Evolutionary conservation across 1,140 invertebrate genomes (phyloP).

Genomic region (Megalonaias nervosa): DNA sequence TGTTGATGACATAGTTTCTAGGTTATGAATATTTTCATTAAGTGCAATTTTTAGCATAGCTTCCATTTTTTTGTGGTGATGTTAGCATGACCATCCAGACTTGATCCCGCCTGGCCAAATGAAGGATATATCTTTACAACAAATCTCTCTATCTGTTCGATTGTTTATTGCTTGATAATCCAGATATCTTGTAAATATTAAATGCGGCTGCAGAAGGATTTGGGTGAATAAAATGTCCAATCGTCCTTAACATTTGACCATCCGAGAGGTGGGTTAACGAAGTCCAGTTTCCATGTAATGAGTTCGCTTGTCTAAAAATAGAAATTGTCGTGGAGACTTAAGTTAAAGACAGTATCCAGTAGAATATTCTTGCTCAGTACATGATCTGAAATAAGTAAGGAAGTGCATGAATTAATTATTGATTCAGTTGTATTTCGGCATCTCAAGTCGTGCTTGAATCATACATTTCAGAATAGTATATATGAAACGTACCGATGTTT

Average conservation of each 20-base stretch:
- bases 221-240: slow-evolving; percentile 16
- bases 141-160: slow-evolving; percentile 22
- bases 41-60: slow-evolving; percentile 42
- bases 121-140: slow-evolving; percentile 36
- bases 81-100: slow-evolving; percentile 24
- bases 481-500: too few relatives aligned
- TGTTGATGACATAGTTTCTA: slow-evolving; percentile 37
- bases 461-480: too few relatives aligned
- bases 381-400: slow-evolving; percentile 22
- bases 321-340: slow-evolving; percentile 16
- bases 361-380: slow-evolving; percentile 32
- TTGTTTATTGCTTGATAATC: slow-evolving; percentile 15
- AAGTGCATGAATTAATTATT: too few relatives aligned
- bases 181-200: slow-evolving; percentile 16
- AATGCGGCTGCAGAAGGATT: slow-evolving; percentile 15
- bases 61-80: slow-evolving; percentile 33
- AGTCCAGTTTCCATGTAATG: slow-evolving; percentile 23
- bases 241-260: slow-evolving; percentile 34
- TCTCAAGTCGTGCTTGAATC: too few relatives aligned
- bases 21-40: slow-evolving; percentile 46
- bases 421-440: too few relatives aligned
- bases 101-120: slow-evolving; percentile 25
- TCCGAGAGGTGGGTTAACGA: slow-evolving; percentile 28
- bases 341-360: slow-evolving; percentile 19
- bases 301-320: slow-evolving; percentile 17